Conservation (phyloP, 2,797 vertebrate genomes). For the Trematomus bernacchii region DNA sequence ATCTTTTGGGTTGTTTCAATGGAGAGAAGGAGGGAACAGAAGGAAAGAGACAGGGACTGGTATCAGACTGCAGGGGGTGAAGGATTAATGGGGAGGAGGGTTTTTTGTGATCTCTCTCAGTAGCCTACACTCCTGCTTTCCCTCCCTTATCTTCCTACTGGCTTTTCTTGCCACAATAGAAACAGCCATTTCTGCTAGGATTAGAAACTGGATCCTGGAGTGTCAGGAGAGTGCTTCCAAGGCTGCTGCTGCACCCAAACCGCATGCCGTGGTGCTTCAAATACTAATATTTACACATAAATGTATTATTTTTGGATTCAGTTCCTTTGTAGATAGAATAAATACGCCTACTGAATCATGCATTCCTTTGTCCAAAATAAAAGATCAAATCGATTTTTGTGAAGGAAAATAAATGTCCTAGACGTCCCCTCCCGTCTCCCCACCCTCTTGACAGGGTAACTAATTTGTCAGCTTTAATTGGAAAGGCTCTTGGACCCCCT, state of each 20-base stretch:
- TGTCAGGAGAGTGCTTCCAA: constrained; percentile 32
- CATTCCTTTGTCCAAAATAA: constrained; percentile 26
- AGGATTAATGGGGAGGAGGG: constrained; percentile 73
- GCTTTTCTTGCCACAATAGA: constrained; percentile 55
- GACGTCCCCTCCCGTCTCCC: constrained; percentile 26
- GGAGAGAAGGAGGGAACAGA: constrained; percentile 27
- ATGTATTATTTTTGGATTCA: not conserved
- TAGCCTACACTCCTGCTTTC: constrained; percentile 52
- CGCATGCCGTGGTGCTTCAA: constrained; percentile 10
- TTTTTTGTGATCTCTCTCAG: constrained; percentile 68
- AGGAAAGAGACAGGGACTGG: constrained; percentile 37
- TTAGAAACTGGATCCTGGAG: constrained; percentile 50
- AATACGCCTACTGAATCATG: constrained; percentile 25
- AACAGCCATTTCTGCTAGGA: constrained; percentile 53
- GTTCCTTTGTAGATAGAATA: constrained; percentile 13
- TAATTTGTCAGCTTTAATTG: constrained; percentile 83
- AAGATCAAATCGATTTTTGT: constrained; percentile 36
- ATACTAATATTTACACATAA: constrained; percentile 29
- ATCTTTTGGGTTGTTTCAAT: constrained; percentile 36
- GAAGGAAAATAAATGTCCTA: constrained; percentile 5
- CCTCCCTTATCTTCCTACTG: constrained; percentile 42
- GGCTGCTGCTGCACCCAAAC: constrained; percentile 22
- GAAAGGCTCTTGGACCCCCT: constrained; percentile 61
- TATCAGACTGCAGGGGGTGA: constrained; percentile 71
- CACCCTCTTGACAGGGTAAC: constrained; percentile 53